Conservation (phyloP, 2,113 vertebrate species). For the Pluvialis apricaria region DNA sequence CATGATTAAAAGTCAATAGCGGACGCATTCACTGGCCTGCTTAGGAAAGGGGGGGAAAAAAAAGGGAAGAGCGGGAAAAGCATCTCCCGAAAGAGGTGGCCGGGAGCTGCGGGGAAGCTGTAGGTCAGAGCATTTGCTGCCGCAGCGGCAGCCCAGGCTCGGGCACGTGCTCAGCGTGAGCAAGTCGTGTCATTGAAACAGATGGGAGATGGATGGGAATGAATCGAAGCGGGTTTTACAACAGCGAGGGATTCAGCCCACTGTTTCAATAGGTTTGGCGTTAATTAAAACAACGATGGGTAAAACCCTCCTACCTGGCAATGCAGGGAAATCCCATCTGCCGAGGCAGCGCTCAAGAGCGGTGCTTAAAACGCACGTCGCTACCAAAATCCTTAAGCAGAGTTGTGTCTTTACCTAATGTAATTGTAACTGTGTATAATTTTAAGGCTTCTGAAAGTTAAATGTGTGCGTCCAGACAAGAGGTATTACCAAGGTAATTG, state of each 20-base stretch:
- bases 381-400: background rate
- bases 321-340: background rate
- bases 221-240: fast-evolving
- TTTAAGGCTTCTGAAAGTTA: background rate
- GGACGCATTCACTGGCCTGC: background rate
- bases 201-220: background rate
- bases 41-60: background rate
- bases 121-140: background rate
- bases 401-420: background rate
- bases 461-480: background rate
- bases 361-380: fast-evolving
- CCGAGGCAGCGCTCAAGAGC: background rate
- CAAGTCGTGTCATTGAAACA: background rate
- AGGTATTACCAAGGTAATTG: background rate
- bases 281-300: background rate
- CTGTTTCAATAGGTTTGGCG: background rate
- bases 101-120: background rate
- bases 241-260: fast-evolving
- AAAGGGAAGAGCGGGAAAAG: background rate
- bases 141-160: background rate
- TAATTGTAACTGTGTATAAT: too few relatives aligned
- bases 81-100: background rate
- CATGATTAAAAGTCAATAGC: background rate
- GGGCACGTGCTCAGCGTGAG: background rate
- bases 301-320: background rate